Evolutionary conservation across 2,888 invertebrate genomes (phyloP), one percentile per base, ranked within the genome.

Genomic region (Acrobeloides nanus): DNA sequence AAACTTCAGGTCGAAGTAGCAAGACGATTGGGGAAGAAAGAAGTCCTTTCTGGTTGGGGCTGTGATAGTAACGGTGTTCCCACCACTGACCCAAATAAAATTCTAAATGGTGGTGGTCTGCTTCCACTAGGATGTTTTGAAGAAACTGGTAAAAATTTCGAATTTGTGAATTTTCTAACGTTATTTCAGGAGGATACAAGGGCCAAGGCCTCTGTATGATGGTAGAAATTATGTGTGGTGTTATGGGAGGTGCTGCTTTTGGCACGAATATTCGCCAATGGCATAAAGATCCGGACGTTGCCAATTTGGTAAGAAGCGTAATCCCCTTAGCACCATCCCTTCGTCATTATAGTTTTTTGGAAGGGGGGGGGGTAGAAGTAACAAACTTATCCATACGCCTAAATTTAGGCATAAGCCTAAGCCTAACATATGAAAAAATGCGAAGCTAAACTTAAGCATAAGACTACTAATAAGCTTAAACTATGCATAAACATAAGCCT

Each of bases 31-130:
- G 81, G 81, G 0, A 77, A 82, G 18, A 34, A 81, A 7, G 46
- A 42, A 0, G 80, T 92, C 54, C 90, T 90, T 0, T 72, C 76
- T 24, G 87, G 88, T 1, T 93, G 92, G 92, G 90, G 89, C 0
- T 81, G 83, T 57, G 84, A 82, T 64, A 79, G 79, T 0, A 78
- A 81, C 15, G 83, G 82, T 0, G 62, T 68, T 57, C 67, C 74
- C 45, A 74, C 74, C 10, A 65, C 65, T 38, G 68, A 76, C 49
- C 76, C 77, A 1, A 66, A 68, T 32, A 39, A 32, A 8, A 45
- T 55, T 5, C 32, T 76, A 3, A 53, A 75, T 7, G 73, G 66
- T 5, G 74, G 75, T 12, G 76, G 76, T 6, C 64, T 78, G 25
- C 64, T 75, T 51, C 78, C 79, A 3, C 66, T 79, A 1, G 79